A percentile compares a stretch with the other conserved stretches of the same genome.
phyloP scores from a whole-genome alignment of 2,113 vertebrate species.

The Nibea albiflora region DNA sequence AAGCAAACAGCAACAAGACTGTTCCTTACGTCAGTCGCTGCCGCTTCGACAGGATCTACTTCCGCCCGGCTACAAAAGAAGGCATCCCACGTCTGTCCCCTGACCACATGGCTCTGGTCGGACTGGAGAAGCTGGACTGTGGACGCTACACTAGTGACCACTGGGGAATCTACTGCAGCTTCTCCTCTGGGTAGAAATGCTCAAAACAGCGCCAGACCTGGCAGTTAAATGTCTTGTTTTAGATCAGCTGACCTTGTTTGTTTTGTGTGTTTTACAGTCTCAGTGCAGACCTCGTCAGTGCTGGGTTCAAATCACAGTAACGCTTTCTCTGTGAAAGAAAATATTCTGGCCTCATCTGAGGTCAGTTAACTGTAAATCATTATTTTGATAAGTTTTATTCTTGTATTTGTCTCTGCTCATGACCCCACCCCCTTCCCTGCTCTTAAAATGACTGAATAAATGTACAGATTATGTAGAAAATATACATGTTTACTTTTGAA shows the following conservation, averaged over 20 bases:
- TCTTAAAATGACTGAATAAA: not conserved
- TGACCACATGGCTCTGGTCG: constrained; percentile 90
- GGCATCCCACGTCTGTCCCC: constrained; percentile 80
- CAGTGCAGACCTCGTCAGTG: not conserved
- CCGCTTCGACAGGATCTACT: constrained; percentile 92
- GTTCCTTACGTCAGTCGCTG: constrained; percentile 80
- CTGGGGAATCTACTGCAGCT: constrained; percentile 94
- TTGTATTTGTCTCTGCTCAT: not conserved
- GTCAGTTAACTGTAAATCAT: constrained; percentile 6
- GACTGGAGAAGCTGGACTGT: constrained; percentile 94
- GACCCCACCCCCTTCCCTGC: not conserved
- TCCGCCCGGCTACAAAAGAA: constrained; percentile 79
- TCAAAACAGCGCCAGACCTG: not conserved
- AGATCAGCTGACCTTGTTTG: not conserved
- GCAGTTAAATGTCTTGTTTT: not conserved
- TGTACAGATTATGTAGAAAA: not conserved
- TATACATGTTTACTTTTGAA: not conserved
- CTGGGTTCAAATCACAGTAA: not conserved
- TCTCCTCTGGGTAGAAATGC: constrained; percentile 66
- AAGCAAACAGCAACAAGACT: constrained; percentile 88
- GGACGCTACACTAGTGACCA: constrained; percentile 94
- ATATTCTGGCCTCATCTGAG: constrained; percentile 14
- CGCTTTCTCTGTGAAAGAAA: constrained; percentile 7
- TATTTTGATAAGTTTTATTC: constrained; percentile 13
- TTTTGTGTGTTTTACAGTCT: not conserved